Percentiles rank a stretch among this genome's conserved stretches.
These are phyloP conservation scores for Microhierax caerulescens DNA, from an alignment of 2,797 vertebrate species.

Conservation along the genomic window DNA sequence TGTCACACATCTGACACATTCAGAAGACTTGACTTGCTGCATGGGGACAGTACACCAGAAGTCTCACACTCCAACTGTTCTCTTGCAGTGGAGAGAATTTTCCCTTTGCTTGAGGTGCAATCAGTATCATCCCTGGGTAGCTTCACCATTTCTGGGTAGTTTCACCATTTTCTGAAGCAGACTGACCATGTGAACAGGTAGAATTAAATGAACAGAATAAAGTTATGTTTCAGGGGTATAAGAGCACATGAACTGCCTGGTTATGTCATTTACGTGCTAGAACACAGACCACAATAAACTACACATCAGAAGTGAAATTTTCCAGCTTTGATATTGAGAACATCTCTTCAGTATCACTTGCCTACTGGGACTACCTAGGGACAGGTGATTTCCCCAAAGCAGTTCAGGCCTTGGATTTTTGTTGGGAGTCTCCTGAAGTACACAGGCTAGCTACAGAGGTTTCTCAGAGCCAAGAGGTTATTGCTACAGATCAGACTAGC, in stretches of 20 bases:
- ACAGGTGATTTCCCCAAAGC: neutral
- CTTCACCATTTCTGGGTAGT: too few relatives aligned
- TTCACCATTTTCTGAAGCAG: neutral
- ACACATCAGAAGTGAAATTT: neutral
- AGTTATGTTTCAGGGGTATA: neutral
- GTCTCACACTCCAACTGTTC: neutral
- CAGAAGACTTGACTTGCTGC: neutral
- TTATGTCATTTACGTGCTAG: neutral
- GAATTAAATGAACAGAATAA: too few relatives aligned
- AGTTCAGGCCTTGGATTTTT: neutral
- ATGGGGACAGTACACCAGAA: neutral
- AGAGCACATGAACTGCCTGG: neutral
- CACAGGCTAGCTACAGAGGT: neutral
- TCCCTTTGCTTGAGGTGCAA: neutral
- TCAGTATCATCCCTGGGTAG: neutral
- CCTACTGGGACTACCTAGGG: neutral
- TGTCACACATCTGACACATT: rapidly evolving
- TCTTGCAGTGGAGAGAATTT: neutral
- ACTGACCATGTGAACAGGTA: neutral
- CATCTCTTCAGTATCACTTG: neutral
- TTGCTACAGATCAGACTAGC: neutral
- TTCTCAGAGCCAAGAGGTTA: neutral
- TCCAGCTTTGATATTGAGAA: neutral
- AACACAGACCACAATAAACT: neutral
- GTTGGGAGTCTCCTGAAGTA: neutral